These are phyloP conservation scores for Danaus melanippus DNA, from an alignment of 1,140 invertebrate species.

Conservation along the genomic window DNA sequence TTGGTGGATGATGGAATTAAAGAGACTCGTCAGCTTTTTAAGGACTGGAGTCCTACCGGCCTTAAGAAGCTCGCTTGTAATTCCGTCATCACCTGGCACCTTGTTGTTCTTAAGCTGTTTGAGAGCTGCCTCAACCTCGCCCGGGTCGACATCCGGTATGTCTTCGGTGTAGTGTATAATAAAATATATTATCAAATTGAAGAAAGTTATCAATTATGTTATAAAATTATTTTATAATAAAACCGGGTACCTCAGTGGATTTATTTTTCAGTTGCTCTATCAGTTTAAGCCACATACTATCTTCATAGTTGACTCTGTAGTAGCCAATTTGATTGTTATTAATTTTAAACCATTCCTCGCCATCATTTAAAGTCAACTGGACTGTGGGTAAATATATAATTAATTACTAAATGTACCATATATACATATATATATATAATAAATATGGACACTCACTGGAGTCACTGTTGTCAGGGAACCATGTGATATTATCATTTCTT, in stretches of 20 bases:
- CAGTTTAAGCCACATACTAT: conserved; percentile 78
- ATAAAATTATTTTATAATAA: no score
- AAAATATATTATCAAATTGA: no score
- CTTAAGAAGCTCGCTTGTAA: no score
- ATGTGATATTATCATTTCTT: conserved; percentile 60
- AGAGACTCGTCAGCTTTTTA: no score
- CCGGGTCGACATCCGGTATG: no score
- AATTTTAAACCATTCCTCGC: conserved; percentile 85
- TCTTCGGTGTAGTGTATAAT: no score
- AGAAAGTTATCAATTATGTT: no score
- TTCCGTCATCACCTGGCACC: no score
- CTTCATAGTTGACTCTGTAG: conserved; percentile 89
- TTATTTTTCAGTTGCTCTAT: conserved; percentile 66
- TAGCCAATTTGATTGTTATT: conserved; percentile 90
- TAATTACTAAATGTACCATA: conserved; percentile 1
- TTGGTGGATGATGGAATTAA: no score
- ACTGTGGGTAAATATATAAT: conserved; percentile 46
- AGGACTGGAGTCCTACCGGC: no score
- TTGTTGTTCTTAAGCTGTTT: no score
- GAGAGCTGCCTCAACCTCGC: no score
- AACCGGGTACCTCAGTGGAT: conserved; percentile 45
- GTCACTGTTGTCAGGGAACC: conserved; percentile 74
- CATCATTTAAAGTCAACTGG: conserved; percentile 58
- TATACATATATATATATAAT: conserved; percentile 11
- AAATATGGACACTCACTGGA: conserved; percentile 64